Percentiles rank a stretch among this genome's conserved stretches.
These are phyloP conservation scores for Hydrocynus forskahlii DNA, from an alignment of 2,797 vertebrate genomes.

Conservation along the genomic window DNA sequence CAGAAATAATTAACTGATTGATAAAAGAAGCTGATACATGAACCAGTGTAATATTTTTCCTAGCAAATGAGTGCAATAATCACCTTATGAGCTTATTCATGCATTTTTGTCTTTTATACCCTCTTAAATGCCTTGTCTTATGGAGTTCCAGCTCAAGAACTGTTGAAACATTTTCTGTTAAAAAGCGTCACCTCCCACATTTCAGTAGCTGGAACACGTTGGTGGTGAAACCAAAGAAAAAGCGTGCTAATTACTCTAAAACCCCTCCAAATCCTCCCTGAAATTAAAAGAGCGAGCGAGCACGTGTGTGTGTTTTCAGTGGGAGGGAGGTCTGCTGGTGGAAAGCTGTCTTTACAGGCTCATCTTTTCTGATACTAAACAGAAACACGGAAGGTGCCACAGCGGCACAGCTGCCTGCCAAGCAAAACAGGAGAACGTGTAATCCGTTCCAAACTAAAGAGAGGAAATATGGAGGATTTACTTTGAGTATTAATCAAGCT, in stretches of 20 bases:
- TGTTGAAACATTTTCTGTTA: slow-evolving; percentile 53
- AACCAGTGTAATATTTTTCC: slow-evolving; percentile 9
- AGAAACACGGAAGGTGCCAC: slow-evolving; percentile 61
- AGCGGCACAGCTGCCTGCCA: slow-evolving; percentile 63
- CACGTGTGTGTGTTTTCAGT: slow-evolving; percentile 33
- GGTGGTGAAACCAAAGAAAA: slow-evolving; percentile 58
- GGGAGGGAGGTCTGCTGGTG: slow-evolving; percentile 57
- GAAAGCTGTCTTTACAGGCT: slow-evolving; percentile 68
- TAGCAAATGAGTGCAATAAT: slow-evolving; percentile 36
- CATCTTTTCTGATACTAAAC: slow-evolving; percentile 59
- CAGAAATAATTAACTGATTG: background rate
- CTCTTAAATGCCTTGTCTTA: slow-evolving; percentile 38
- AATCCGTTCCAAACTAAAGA: slow-evolving; percentile 47
- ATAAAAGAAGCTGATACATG: background rate
- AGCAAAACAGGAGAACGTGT: slow-evolving; percentile 52
- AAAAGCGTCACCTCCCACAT: slow-evolving; percentile 57
- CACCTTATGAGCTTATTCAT: slow-evolving; percentile 27
- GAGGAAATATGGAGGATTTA: slow-evolving; percentile 38
- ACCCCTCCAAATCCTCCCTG: slow-evolving; percentile 65
- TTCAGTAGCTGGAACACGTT: slow-evolving; percentile 49
- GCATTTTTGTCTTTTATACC: slow-evolving; percentile 10
- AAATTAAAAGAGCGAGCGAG: slow-evolving; percentile 50
- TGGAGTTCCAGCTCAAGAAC: slow-evolving; percentile 44
- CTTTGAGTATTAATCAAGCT: slow-evolving; percentile 43
- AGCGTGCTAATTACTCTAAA: slow-evolving; percentile 66